A percentile compares a stretch with the other conserved stretches of the same genome.
Conservation (phyloP, 2,797 vertebrate species). For the Steatocranus sp. region DNA sequence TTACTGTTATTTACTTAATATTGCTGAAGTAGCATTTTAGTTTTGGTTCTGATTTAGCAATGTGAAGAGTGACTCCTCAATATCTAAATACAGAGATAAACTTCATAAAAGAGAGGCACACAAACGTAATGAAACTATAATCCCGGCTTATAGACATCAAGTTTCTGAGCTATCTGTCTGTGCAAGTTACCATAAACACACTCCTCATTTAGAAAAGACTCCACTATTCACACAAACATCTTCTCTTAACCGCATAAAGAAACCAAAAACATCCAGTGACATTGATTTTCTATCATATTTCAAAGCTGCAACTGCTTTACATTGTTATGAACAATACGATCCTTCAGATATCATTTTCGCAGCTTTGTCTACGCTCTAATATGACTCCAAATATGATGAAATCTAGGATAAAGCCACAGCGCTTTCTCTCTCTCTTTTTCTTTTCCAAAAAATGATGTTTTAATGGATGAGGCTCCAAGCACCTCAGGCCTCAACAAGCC, state of each 20-base stretch:
- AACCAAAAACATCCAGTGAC: conserved; percentile 14
- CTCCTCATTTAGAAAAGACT: neutral
- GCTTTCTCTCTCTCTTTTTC: neutral
- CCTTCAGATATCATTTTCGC: conserved; percentile 7
- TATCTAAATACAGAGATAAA: neutral
- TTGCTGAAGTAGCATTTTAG: neutral
- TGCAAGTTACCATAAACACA: neutral
- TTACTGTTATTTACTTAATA: neutral
- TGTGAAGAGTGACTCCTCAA: neutral
- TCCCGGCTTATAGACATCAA: neutral
- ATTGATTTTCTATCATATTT: conserved; percentile 37
- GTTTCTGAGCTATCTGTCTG: neutral
- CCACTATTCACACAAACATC: neutral
- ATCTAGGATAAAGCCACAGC: conserved; percentile 3
- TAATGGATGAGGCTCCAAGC: conserved; percentile 18
- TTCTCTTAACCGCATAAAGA: neutral
- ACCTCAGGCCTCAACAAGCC: conserved; percentile 23
- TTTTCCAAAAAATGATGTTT: neutral
- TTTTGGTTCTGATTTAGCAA: neutral
- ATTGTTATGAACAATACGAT: neutral
- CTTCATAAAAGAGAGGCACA: neutral
- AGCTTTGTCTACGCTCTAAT: neutral
- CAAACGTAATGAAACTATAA: neutral
- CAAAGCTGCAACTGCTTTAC: conserved; percentile 23
- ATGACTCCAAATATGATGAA: conserved; percentile 13